Conservation (phyloP, 2,888 invertebrate species). For the Endomychus coccineus region DNA sequence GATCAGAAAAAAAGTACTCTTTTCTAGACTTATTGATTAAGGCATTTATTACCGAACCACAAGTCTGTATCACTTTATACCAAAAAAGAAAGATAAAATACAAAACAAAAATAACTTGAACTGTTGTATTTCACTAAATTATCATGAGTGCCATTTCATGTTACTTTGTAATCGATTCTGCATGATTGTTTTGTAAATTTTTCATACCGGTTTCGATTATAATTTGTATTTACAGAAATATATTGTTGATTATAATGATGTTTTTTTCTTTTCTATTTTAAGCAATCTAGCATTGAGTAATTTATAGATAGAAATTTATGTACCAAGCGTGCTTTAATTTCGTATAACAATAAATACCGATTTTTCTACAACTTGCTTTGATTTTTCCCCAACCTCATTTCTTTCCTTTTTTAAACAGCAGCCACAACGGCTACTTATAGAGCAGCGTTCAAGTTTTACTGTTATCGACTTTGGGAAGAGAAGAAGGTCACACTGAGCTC, state of each 20-base stretch:
- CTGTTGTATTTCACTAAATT: constrained; percentile 24
- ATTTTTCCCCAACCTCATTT: no score
- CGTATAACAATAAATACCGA: constrained; percentile 44
- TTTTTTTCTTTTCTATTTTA: constrained; percentile 31
- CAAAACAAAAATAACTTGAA: constrained; percentile 16
- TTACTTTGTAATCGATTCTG: constrained; percentile 18
- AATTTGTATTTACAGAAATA: constrained; percentile 18
- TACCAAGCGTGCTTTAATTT: constrained; percentile 47
- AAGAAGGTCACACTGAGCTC: no score
- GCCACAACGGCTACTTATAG: no score
- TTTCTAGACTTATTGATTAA: constrained; percentile 31
- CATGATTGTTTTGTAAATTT: constrained; percentile 20
- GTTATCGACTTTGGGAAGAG: no score
- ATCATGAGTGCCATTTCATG: constrained; percentile 37
- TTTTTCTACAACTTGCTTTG: no score
- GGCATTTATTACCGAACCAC: constrained; percentile 39
- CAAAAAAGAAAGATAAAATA: constrained; percentile 28
- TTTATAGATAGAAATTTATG: constrained; percentile 39
- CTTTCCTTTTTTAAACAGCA: no score
- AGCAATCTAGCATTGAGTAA: constrained; percentile 33
- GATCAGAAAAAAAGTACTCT: constrained; percentile 24
- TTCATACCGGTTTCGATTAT: constrained; percentile 14
- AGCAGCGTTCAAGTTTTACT: no score
- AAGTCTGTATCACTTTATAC: constrained; percentile 33
- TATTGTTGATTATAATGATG: constrained; percentile 31